Conservation (phyloP, 2,113 vertebrate genomes). For the Cephalopholis sonnerati region DNA sequence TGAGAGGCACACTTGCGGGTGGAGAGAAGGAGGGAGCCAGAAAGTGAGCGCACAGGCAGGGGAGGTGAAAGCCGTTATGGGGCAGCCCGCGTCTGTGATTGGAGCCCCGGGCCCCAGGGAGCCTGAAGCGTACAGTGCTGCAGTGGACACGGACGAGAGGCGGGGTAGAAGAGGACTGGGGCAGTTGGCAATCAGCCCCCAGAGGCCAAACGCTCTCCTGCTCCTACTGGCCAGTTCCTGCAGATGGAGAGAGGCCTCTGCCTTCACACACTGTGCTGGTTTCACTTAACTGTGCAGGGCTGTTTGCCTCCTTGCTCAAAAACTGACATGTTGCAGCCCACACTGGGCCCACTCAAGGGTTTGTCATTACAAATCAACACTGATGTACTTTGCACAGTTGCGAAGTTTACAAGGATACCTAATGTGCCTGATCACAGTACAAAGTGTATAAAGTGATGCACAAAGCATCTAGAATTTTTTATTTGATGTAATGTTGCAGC, state of each 20-base stretch:
- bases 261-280: conserved; percentile 55
- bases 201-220: conserved; percentile 41
- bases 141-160: conserved; percentile 46
- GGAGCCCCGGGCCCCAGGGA: conserved; percentile 57
- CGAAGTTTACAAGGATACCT: conserved; percentile 3
- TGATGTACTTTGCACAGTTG: background rate
- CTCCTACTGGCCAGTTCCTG: conserved; percentile 50
- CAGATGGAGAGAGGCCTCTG: conserved; percentile 59
- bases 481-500: background rate
- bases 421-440: background rate
- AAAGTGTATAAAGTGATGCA: background rate
- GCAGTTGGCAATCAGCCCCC: conserved; percentile 57
- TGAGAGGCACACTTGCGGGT: conserved; percentile 49
- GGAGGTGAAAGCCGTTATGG: background rate
- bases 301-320: conserved; percentile 60
- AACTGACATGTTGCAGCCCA: conserved; percentile 32
- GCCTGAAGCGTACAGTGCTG: conserved; percentile 42
- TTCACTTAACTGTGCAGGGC: conserved; percentile 58
- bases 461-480: background rate
- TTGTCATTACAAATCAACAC: conserved; percentile 33
- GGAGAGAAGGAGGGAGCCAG: conserved; percentile 38
- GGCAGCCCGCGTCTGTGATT: conserved; percentile 46
- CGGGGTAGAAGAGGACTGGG: conserved; percentile 22
- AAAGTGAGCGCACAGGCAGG: conserved; percentile 43
- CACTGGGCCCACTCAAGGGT: conserved; percentile 4